Evolutionary conservation across 1,140 invertebrate species (phyloP).

Genomic region (Diploscapter pachys): DNA sequence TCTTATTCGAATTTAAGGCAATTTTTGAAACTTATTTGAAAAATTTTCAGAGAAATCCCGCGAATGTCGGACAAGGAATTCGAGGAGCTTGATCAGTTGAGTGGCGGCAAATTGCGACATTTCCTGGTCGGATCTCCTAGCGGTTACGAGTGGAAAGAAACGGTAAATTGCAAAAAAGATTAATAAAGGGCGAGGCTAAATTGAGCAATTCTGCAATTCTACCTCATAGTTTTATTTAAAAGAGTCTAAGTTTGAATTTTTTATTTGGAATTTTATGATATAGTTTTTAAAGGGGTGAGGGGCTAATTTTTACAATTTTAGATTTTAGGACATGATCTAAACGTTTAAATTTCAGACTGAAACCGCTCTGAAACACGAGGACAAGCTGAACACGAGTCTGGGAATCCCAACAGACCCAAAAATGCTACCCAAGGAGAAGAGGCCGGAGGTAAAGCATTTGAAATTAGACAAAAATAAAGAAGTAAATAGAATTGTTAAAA

Average conservation of each 20-base stretch:
- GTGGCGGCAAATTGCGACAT: conserved; percentile 51
- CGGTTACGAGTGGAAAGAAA: conserved; percentile 54
- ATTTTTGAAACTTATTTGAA: background rate
- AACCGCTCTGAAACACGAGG: conserved; percentile 50
- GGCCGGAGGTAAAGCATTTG: conserved; percentile 7
- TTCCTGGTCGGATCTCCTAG: conserved; percentile 57
- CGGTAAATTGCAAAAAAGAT: conserved; percentile 23
- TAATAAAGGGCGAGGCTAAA: background rate
- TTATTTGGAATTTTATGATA: background rate
- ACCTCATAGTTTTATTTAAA: background rate
- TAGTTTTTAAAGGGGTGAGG: conserved; percentile 1
- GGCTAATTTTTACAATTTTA: background rate
- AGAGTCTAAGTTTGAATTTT: background rate
- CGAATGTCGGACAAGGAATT: conserved; percentile 54
- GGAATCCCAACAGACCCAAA: conserved; percentile 46
- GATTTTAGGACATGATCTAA: background rate
- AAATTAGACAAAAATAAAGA: conserved; percentile 2
- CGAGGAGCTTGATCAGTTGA: conserved; percentile 47
- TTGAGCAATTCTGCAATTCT: background rate
- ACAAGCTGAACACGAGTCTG: conserved; percentile 38
- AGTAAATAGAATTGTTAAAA: background rate
- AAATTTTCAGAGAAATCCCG: conserved; percentile 48
- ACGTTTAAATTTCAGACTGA: conserved; percentile 45
- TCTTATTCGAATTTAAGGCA: no score
- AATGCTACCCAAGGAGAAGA: conserved; percentile 45